These are phyloP conservation scores for Sander lucioperca DNA, from an alignment of 2,113 vertebrate genomes.

Conservation along the genomic window DNA sequence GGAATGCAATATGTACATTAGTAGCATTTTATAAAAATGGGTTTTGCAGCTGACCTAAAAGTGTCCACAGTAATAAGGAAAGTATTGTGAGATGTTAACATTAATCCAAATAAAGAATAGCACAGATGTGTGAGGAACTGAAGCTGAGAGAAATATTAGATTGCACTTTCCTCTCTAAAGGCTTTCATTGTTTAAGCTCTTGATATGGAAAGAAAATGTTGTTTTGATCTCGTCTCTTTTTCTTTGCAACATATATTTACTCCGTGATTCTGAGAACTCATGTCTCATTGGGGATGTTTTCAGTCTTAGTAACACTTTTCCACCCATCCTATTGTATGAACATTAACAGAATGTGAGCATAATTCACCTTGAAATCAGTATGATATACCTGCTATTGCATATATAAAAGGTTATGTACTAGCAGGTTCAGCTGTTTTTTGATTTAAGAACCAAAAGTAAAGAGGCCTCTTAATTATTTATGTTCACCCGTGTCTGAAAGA, in stretches of 20 bases:
- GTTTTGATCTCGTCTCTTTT: not conserved
- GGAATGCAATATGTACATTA: not conserved
- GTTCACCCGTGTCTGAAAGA: not conserved
- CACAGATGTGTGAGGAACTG: not conserved
- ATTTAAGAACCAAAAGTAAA: not conserved
- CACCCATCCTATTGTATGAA: not conserved
- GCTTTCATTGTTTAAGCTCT: not conserved
- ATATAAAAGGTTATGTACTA: not conserved
- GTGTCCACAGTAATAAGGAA: not conserved
- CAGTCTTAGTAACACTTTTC: not conserved
- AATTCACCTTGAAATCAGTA: not conserved
- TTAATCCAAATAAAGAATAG: not conserved
- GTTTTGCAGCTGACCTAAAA: not conserved
- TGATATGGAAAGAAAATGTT: not conserved
- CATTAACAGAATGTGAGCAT: not conserved
- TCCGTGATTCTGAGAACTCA: not conserved
- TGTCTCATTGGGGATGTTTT: not conserved
- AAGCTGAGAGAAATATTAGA: conserved; percentile 3
- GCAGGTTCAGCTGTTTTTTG: not conserved
- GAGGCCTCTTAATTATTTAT: not conserved
- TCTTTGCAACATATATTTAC: not conserved
- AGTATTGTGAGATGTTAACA: not conserved
- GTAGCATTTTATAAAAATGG: not conserved
- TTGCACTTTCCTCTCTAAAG: not conserved
- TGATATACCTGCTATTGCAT: not conserved